Conservation (phyloP, 2,888 invertebrate species). For the Drosophila histrio region DNA sequence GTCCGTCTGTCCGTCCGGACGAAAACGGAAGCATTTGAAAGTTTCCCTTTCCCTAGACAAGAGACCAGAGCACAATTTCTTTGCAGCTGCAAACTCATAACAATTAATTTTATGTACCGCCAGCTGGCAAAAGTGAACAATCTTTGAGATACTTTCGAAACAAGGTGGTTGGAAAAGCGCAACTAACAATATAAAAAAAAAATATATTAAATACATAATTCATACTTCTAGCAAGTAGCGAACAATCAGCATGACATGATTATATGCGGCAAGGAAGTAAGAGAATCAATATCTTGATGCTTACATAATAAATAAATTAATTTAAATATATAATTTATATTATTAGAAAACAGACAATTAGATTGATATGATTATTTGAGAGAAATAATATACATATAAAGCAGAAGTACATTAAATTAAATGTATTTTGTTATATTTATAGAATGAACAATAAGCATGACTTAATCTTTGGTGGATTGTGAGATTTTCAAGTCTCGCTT, state of each 20-base stretch:
- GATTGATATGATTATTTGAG: too few relatives aligned
- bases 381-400: too few relatives aligned
- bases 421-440: too few relatives aligned
- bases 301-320: constrained; percentile 23
- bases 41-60: constrained; percentile 20
- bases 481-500: too few relatives aligned
- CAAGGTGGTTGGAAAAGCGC: neutral
- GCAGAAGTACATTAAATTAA: too few relatives aligned
- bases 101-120: constrained; percentile 56
- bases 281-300: too few relatives aligned
- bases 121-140: constrained; percentile 48
- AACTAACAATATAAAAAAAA: neutral
- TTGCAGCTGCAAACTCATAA: constrained; percentile 51
- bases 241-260: neutral
- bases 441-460: too few relatives aligned
- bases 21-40: constrained; percentile 41
- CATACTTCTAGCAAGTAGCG: too few relatives aligned
- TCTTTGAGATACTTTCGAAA: constrained; percentile 20
- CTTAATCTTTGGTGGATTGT: too few relatives aligned
- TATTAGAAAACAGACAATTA: neutral
- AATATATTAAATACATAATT: neutral
- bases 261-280: too few relatives aligned
- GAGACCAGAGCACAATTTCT: neutral
- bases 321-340: constrained; percentile 5
- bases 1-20: constrained; percentile 11